Conservation (phyloP, 2,888 invertebrate species). For the Drosophila barbarae region DNA sequence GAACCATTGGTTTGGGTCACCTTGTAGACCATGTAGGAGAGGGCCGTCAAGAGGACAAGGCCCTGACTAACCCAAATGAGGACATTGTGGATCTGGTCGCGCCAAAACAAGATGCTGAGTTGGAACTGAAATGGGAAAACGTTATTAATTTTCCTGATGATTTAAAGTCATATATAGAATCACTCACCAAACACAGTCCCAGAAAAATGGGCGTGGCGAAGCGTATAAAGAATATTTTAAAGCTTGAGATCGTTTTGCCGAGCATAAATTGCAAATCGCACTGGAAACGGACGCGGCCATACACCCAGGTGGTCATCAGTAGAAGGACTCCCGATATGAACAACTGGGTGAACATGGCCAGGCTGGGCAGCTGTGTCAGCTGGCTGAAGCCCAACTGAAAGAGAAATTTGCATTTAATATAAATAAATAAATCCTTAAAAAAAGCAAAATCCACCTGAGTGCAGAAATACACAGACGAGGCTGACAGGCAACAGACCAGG, state of each 20-base stretch:
- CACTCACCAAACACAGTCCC: constrained; percentile 66
- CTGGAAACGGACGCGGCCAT: constrained; percentile 85
- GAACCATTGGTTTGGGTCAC: constrained; percentile 71
- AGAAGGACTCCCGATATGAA: constrained; percentile 87
- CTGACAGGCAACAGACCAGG: constrained; percentile 53
- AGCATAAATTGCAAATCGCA: constrained; percentile 88
- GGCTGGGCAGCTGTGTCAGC: constrained; percentile 66
- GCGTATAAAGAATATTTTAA: constrained; percentile 77
- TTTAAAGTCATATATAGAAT: neutral
- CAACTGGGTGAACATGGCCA: constrained; percentile 71
- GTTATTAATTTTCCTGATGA: neutral
- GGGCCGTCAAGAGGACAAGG: constrained; percentile 66
- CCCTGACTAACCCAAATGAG: constrained; percentile 63
- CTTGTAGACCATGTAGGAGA: constrained; percentile 74
- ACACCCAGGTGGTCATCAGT: constrained; percentile 89
- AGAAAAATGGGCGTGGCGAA: constrained; percentile 76
- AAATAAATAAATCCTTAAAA: neutral
- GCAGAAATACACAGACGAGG: constrained; percentile 72
- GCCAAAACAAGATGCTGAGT: constrained; percentile 31
- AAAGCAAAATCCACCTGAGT: constrained; percentile 68
- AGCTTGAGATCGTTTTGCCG: constrained; percentile 82
- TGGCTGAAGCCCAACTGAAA: constrained; percentile 75
- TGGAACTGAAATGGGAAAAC: constrained; percentile 35
- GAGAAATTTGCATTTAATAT: neutral
- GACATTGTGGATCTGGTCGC: constrained; percentile 38